These are phyloP conservation scores for Drosophila subpulchrella DNA, from an alignment of 1,140 invertebrate genomes.

Conservation along the genomic window DNA sequence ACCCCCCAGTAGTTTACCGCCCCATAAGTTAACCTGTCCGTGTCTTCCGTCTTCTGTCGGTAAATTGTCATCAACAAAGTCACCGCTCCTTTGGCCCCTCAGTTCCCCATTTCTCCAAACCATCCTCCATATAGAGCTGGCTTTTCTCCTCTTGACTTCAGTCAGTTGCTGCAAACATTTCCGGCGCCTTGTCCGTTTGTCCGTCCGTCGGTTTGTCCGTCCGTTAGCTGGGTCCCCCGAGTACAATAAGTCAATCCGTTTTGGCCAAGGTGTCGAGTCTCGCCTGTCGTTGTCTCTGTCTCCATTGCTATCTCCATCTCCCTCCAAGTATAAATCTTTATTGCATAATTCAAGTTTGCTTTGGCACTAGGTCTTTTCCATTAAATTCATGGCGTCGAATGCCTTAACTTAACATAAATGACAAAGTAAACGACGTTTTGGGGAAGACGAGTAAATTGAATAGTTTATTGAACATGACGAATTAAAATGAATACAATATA, in stretches of 20 bases:
- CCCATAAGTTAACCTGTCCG: slow-evolving; percentile 57
- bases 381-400: slow-evolving; percentile 12
- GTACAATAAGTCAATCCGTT: slow-evolving; percentile 55
- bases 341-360: slow-evolving; percentile 47
- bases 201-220: slow-evolving; percentile 9
- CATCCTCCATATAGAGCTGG: slow-evolving; percentile 2
- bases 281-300: slow-evolving; percentile 24
- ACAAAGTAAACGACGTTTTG: slow-evolving; percentile 2
- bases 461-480: not conserved
- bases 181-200: slow-evolving; percentile 47
- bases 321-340: slow-evolving; percentile 28
- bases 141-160: slow-evolving; percentile 22
- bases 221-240: slow-evolving; percentile 18
- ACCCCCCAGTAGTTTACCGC: slow-evolving; percentile 20
- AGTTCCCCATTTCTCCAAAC: not conserved
- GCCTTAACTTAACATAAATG: slow-evolving; percentile 9
- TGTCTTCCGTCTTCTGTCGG: slow-evolving; percentile 40
- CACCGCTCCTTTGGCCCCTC: slow-evolving; percentile 10
- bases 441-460: slow-evolving; percentile 10
- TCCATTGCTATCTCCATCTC: slow-evolving; percentile 46
- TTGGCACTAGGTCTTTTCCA: slow-evolving; percentile 9
- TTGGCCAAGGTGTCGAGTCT: slow-evolving; percentile 53
- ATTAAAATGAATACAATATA: not conserved
- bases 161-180: slow-evolving; percentile 51
- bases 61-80: slow-evolving; percentile 39